Base-by-base conservation (phyloP, 2,797 vertebrate species). In the Crax fasciolata region DNA sequence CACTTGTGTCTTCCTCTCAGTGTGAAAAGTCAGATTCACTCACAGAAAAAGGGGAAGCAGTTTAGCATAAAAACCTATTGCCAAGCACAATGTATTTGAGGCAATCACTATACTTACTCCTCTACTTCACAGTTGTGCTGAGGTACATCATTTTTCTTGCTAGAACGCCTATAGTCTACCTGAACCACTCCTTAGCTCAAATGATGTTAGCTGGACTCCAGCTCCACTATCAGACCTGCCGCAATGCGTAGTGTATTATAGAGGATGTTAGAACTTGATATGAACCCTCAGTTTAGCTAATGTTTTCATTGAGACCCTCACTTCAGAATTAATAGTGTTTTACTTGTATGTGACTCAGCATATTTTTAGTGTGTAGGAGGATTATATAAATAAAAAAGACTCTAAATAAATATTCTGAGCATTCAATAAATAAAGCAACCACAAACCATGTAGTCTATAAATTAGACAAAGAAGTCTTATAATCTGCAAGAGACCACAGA, bases 381-480 rank as follows among this genome's bases (percentile, higher is more conserved):
- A 86, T 41, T 71, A 39, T 11, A 46, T n/a, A 61, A 65, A 81
- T 63, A 67, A 80, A 80, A 62, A 83, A 38, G 6, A 46, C 18
- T 55, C 44, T 54, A 38, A 78, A 66, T 20, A 80, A 84, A 73
- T 59, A 82, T 51, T 41, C 41, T 54, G 9, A 73, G 30, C 17
- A 59, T 73, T 77, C 76, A 72, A 59, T 74, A 94, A 85, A 74
- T 63, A 91, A 84, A 86, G 6, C 30, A 81, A 61, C 32, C 73
- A 72, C 66, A 88, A 90, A 75, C 41, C 28, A 24, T 13, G 8
- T 35, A 57, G 19, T 4, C 12, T 88, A 4, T 32, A 90, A 93
- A 1, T 61, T 35, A 88, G 84, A 84, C 1, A 38, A 74, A 80
- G 38, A 85, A 48, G 16, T 59, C 58, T 81, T 1, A 0, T 19